Percentiles rank a stretch among this genome's conserved stretches.
Conservation (phyloP, 2,797 vertebrate genomes). For the Streptopelia turtur region DNA sequence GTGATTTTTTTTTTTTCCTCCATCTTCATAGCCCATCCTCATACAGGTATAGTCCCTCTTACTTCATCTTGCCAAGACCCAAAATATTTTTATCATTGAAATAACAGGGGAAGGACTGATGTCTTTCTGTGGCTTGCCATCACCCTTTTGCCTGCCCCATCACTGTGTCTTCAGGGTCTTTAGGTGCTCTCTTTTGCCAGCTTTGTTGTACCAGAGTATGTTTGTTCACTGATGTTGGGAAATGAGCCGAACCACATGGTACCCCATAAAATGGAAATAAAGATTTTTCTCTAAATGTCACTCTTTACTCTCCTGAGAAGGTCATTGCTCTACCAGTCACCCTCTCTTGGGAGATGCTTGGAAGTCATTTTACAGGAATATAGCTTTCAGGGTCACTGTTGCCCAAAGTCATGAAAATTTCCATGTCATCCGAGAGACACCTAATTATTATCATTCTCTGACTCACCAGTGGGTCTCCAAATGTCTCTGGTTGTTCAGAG, state of each 20-base stretch:
- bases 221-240: background rate
- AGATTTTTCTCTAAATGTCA: background rate
- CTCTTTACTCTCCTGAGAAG: background rate
- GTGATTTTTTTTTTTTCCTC: background rate
- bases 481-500: background rate
- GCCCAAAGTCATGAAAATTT: background rate
- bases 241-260: background rate
- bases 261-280: background rate
- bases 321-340: accelerated
- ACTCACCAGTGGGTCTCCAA: background rate
- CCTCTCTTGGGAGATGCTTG: background rate
- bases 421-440: background rate
- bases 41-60: background rate
- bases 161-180: too few species aligned
- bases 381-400: background rate
- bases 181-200: accelerated
- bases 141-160: accelerated
- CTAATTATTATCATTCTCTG: background rate
- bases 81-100: background rate
- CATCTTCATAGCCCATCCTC: background rate
- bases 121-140: background rate
- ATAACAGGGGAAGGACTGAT: background rate
- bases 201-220: background rate
- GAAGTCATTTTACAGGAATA: background rate
- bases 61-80: background rate